These are phyloP conservation scores for Leptobrachium ailaonicum DNA, from an alignment of 2,113 vertebrate genomes.

Conservation along the genomic window DNA sequence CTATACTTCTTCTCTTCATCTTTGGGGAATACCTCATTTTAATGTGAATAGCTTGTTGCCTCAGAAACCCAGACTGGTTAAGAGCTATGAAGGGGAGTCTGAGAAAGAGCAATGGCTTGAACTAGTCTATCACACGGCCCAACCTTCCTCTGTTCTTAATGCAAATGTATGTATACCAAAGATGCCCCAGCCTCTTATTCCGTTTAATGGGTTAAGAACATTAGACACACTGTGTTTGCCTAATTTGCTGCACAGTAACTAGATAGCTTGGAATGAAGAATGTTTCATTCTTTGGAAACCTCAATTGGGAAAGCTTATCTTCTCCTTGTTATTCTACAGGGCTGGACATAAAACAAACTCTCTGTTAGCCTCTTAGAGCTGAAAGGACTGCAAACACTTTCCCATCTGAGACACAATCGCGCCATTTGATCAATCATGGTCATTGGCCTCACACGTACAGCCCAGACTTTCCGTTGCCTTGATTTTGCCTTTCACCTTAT, in stretches of 20 bases:
- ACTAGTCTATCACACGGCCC: background rate
- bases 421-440: too few species aligned
- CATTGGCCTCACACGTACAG: too few species aligned
- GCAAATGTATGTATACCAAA: background rate
- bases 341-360: too few species aligned
- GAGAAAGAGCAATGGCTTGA: background rate
- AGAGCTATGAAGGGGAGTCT: background rate
- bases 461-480: too few species aligned
- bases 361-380: too few species aligned
- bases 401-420: too few species aligned
- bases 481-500: too few species aligned
- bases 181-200: background rate
- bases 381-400: too few species aligned
- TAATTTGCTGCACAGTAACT: background rate
- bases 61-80: background rate
- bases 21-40: background rate
- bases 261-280: background rate
- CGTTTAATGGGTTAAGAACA: constrained; percentile 2
- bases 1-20: background rate
- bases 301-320: background rate
- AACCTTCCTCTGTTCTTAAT: background rate
- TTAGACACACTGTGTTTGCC: background rate
- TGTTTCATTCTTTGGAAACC: background rate
- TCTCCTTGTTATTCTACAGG: background rate
- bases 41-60: background rate